phyloP scores from a whole-genome alignment of 2,888 invertebrate species.

The Sycophila texana region DNA sequence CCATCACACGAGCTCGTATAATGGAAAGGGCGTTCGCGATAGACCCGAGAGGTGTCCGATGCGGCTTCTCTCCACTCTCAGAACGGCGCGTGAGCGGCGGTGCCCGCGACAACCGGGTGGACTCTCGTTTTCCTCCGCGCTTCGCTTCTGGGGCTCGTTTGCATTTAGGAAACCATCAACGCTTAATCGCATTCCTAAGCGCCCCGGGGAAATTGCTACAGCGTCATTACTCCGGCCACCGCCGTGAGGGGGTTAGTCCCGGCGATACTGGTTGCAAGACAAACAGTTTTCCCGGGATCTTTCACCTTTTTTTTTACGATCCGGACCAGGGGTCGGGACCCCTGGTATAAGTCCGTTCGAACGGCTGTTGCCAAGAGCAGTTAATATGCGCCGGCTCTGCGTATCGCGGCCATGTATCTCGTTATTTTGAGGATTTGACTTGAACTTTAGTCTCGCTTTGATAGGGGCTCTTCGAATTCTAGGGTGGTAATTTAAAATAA shows the following conservation, averaged over 20 bases:
- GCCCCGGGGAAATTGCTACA: conserved; percentile 57
- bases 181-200: conserved; percentile 74
- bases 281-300: conserved; percentile 26
- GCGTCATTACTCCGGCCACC: conserved; percentile 47
- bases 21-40: no score
- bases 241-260: neutral
- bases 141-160: conserved; percentile 67
- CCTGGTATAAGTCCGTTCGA: neutral
- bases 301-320: neutral
- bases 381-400: no score
- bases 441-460: no score
- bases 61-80: neutral
- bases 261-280: conserved; percentile 12
- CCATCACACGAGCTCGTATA: no score
- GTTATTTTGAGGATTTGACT: no score
- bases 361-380: neutral
- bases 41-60: neutral
- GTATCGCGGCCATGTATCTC: no score
- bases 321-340: neutral
- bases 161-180: conserved; percentile 75
- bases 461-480: no score
- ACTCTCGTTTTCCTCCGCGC: neutral
- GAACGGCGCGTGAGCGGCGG: neutral
- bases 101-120: neutral
- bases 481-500: no score